phyloP scores from a whole-genome alignment of 2,797 vertebrate species.

The Aplochiton taeniatus region DNA sequence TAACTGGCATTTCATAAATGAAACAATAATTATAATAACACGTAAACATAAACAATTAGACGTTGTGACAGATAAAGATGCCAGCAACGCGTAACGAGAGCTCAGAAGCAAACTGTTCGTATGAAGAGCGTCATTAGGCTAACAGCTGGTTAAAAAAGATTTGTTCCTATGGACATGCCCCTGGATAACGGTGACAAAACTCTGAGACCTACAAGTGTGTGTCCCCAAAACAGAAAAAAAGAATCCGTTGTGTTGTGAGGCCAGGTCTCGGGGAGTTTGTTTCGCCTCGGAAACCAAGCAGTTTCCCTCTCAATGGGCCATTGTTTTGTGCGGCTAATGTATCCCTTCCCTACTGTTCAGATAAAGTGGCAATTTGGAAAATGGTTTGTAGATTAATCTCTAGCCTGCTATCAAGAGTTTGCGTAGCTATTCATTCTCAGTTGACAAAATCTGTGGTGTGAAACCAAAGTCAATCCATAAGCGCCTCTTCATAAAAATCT shows the following conservation, averaged over 20 bases:
- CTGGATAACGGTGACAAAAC: neutral
- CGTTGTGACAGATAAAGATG: too few species aligned
- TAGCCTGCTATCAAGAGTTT: slow-evolving; percentile 36
- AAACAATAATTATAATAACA: too few species aligned
- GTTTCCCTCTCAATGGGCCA: slow-evolving; percentile 51
- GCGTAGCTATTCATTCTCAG: slow-evolving; percentile 28
- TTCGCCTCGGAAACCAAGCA: slow-evolving; percentile 42
- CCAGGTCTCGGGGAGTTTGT: slow-evolving; percentile 34
- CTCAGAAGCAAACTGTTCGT: too few species aligned
- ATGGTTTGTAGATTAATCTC: slow-evolving; percentile 44
- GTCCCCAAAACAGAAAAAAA: neutral
- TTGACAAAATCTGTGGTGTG: neutral
- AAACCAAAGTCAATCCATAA: neutral
- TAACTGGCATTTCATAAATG: too few species aligned
- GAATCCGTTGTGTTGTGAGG: slow-evolving; percentile 9
- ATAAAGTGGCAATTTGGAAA: slow-evolving; percentile 53
- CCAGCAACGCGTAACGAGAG: too few species aligned
- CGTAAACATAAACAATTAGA: too few species aligned
- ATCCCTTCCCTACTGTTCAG: slow-evolving; percentile 41
- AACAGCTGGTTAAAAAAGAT: too few species aligned
- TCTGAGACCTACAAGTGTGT: neutral
- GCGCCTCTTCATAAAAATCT: neutral
- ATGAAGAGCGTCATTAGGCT: too few species aligned
- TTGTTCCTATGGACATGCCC: neutral
- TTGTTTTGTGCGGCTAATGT: slow-evolving; percentile 44